Base-by-base conservation (phyloP, 2,888 invertebrate genomes). In the Plagodis dolabraria region DNA sequence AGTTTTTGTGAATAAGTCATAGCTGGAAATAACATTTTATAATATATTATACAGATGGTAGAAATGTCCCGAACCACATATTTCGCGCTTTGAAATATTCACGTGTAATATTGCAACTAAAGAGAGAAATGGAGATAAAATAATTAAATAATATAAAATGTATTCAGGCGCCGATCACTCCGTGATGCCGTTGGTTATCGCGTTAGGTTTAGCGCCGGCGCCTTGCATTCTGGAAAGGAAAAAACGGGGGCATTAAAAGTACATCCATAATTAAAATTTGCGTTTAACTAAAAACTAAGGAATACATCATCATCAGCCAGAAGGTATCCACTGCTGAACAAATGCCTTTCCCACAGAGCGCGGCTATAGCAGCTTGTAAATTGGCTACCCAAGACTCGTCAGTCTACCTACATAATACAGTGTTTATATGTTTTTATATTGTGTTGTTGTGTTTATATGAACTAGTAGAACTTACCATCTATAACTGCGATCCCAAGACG, bases 21-120 rank as follows among this genome's bases (percentile, higher is more conserved):
- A 85, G 87, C 85, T 83, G 70, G 82, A 81, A 82, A 82, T 75
- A 75, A 75, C 71, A 72, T 71, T 66, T 68, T 58, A 68, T 40
- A 5, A 10, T 64, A 59, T 63, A 58, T 56, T 11, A 56, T 56
- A 56, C 52, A 69, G 61, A 61, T 69, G 72, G 53, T 58, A 57
- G 47, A 60, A 75, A 69, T 74, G 77, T 86, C 87, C 87, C 89
- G 87, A 87, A 87, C 83, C 53, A 65, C 79, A 34, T 53, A 60
- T 85, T 86, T 82, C 86, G 80, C 81, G 85, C 86, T 82, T 82
- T 85, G 88, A 87, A 75, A 86, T 89, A 87, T 90, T 87, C 89
- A 91, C 89, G 77, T 76, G 69, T 72, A 70, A 76, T 87, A 87
- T 87, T 89, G 87, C 87, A 80, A 77, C 73, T 72, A 66, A 76